Percentiles rank a stretch among this genome's conserved stretches.
Evolutionary conservation across 2,113 vertebrate genomes (phyloP).

Genomic region (Bucco capensis): DNA sequence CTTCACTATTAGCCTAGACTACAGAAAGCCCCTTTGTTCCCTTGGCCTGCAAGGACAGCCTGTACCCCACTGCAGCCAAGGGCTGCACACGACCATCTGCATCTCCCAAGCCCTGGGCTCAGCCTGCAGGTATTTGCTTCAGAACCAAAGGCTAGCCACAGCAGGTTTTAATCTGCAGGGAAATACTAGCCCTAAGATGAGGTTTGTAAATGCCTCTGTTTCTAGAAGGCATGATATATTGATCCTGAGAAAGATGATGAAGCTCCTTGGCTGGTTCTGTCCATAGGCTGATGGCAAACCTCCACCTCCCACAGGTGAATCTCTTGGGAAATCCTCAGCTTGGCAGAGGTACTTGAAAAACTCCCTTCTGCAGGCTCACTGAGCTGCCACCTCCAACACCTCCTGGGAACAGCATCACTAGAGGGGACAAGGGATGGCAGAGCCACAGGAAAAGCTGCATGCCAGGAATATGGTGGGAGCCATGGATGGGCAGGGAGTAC

Average conservation of each 20-base stretch:
- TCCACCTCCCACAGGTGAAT: fast-evolving
- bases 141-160: neutral
- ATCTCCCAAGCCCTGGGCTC: neutral
- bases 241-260: neutral
- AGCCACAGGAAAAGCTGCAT: neutral
- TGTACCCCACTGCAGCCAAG: fast-evolving
- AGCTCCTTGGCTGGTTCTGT: neutral
- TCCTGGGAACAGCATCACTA: neutral
- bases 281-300: neutral
- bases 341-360: neutral
- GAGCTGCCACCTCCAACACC: neutral
- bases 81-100: fast-evolving
- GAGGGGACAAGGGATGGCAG: fast-evolving
- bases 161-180: neutral
- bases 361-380: neutral
- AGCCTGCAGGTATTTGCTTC: neutral
- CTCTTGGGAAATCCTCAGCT: fast-evolving
- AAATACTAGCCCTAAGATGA: neutral
- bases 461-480: fast-evolving
- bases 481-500: neutral
- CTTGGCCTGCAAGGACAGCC: fast-evolving
- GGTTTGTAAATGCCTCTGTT: neutral
- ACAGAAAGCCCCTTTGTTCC: neutral
- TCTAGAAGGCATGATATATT: fast-evolving
- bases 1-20: neutral